phyloP scores from a whole-genome alignment of 2,797 vertebrate species.

The Eleutherodactylus coqui region DNA sequence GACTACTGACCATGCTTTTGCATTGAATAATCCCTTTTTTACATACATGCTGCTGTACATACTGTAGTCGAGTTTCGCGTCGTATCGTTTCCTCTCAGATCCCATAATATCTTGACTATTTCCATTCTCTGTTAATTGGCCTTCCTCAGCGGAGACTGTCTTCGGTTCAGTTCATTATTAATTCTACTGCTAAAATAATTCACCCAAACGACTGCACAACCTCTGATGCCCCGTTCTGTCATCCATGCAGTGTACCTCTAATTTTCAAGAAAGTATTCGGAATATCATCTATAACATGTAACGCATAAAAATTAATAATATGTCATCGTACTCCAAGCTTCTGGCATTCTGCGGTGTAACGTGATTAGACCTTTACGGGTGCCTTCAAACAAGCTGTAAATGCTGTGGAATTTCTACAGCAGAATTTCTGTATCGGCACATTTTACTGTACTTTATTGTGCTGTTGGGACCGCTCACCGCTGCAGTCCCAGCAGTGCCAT shows the following conservation, averaged over 20 bases:
- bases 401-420: too few species aligned
- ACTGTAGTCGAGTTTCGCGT: too few species aligned
- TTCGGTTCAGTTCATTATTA: slow-evolving; percentile 3
- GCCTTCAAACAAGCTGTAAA: too few species aligned
- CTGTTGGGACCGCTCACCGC: too few species aligned
- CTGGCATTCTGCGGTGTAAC: background rate
- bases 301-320: slow-evolving; percentile 3
- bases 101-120: background rate
- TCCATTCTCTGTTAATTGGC: background rate
- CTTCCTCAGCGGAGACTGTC: background rate
- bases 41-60: background rate
- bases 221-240: background rate
- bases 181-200: slow-evolving; percentile 8
- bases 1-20: background rate
- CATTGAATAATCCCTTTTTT: background rate
- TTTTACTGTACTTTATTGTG: too few species aligned
- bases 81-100: background rate
- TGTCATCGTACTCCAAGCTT: background rate
- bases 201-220: background rate
- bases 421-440: too few species aligned
- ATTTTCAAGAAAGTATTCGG: background rate
- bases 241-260: background rate
- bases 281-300: background rate
- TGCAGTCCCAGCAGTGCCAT: too few species aligned
- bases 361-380: background rate